Conservation (phyloP, 2,797 vertebrate genomes). For the Champsocephalus gunnari region DNA sequence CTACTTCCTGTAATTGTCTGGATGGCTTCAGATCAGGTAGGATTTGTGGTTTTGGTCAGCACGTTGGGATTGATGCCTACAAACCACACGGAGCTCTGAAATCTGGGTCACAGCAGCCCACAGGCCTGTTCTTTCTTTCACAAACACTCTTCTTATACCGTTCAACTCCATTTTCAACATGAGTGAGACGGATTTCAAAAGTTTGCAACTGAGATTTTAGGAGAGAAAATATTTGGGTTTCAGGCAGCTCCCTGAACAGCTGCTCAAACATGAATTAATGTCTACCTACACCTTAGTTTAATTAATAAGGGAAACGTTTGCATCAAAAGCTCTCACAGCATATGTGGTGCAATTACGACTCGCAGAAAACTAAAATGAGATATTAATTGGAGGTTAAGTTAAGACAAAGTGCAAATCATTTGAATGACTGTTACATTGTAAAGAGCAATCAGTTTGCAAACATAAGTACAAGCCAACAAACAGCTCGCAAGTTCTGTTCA, state of each 20-base stretch:
- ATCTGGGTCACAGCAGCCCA: constrained; percentile 71
- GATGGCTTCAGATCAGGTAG: constrained; percentile 31
- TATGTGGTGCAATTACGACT: constrained; percentile 7
- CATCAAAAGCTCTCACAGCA: constrained; percentile 4
- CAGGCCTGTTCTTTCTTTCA: constrained; percentile 44
- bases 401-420: background rate
- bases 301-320: constrained; percentile 33
- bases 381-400: background rate
- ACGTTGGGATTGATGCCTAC: constrained; percentile 27
- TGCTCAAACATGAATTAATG: constrained; percentile 45
- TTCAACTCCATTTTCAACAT: constrained; percentile 26
- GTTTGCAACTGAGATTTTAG: constrained; percentile 24
- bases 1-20: background rate
- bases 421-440: background rate
- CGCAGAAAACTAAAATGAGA: constrained; percentile 8
- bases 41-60: constrained; percentile 35
- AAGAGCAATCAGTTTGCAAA: background rate
- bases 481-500: background rate
- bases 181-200: constrained; percentile 9
- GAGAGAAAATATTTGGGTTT: constrained; percentile 24
- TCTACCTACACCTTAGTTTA: constrained; percentile 39
- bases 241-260: constrained; percentile 46
- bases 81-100: constrained; percentile 48
- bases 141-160: constrained; percentile 25
- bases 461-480: background rate